Percentiles rank a stretch among this genome's conserved stretches.
These are phyloP conservation scores for Heterodera carotae DNA, from an alignment of 1,140 invertebrate genomes.

Conservation along the genomic window DNA sequence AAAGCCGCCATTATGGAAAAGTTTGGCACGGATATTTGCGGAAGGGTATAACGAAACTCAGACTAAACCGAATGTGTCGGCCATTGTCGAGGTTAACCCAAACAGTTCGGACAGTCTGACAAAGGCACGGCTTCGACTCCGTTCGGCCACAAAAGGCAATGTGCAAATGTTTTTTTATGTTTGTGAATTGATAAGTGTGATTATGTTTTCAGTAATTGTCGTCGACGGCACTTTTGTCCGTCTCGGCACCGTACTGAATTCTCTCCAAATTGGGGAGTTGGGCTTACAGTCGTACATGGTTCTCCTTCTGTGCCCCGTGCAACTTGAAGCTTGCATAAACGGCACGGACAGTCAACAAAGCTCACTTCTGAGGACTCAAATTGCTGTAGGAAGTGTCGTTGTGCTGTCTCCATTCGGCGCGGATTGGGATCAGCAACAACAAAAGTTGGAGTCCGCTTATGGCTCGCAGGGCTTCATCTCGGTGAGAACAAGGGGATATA, in stretches of 20 bases:
- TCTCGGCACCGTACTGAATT: slow-evolving; percentile 28
- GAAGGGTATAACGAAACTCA: neutral
- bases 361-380: neutral
- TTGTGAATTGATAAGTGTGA: no score
- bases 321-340: slow-evolving; percentile 26
- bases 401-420: slow-evolving; percentile 15
- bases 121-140: slow-evolving; percentile 18
- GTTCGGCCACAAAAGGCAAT: slow-evolving; percentile 34
- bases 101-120: slow-evolving; percentile 7
- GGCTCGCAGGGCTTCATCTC: neutral
- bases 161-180: no score
- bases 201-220: slow-evolving; percentile 41
- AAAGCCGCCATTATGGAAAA: slow-evolving; percentile 17
- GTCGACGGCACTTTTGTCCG: slow-evolving; percentile 34
- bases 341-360: slow-evolving; percentile 7
- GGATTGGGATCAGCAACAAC: slow-evolving; percentile 12
- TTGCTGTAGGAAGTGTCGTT: slow-evolving; percentile 38
- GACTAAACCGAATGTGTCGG: slow-evolving; percentile 30
- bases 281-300: slow-evolving; percentile 45
- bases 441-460: slow-evolving; percentile 13
- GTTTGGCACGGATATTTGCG: neutral
- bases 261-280: slow-evolving; percentile 31
- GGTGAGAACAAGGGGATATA: neutral
- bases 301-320: slow-evolving; percentile 34
- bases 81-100: slow-evolving; percentile 23